Conservation (phyloP, 2,797 vertebrate species). For the Sebastes ruberrimus region DNA sequence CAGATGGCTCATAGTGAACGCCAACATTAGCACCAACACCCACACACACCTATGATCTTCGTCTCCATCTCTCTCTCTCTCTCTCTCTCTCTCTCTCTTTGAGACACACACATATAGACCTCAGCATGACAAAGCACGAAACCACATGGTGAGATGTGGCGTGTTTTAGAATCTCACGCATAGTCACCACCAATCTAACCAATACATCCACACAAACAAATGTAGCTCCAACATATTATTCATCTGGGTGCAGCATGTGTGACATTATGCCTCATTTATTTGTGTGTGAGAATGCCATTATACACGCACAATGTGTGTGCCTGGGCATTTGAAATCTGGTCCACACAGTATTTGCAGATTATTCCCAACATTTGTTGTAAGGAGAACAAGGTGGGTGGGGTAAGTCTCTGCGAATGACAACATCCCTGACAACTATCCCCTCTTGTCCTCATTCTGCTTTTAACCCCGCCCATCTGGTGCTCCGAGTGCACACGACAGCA, state of each 20-base stretch:
- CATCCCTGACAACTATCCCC: not conserved
- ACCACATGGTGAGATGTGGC: slow-evolving; percentile 26
- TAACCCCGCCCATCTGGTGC: slow-evolving; percentile 37
- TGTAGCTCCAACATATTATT: not conserved
- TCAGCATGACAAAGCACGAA: slow-evolving; percentile 32
- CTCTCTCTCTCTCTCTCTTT: not conserved
- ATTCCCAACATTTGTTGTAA: slow-evolving; percentile 21
- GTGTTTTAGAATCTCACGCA: not conserved
- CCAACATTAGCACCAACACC: slow-evolving; percentile 53
- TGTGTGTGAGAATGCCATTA: slow-evolving; percentile 9
- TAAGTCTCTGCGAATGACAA: slow-evolving; percentile 11
- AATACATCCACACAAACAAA: not conserved
- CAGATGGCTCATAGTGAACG: slow-evolving; percentile 70
- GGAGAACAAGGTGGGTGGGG: not conserved
- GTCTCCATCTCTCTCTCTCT: not conserved
- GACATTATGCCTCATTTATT: slow-evolving; percentile 12
- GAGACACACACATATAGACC: not conserved
- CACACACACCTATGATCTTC: slow-evolving; percentile 20
- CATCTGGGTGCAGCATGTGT: slow-evolving; percentile 20
- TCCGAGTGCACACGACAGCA: not conserved
- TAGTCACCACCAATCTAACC: not conserved
- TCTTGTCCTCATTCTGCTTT: slow-evolving; percentile 7
- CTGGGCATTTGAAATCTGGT: slow-evolving; percentile 9
- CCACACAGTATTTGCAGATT: slow-evolving; percentile 21
- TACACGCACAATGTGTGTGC: not conserved